A percentile compares a stretch with the other conserved stretches of the same genome.
These are phyloP conservation scores for Oceanodroma leucorhoa DNA, from an alignment of 2,797 vertebrate species.

Conservation along the genomic window DNA sequence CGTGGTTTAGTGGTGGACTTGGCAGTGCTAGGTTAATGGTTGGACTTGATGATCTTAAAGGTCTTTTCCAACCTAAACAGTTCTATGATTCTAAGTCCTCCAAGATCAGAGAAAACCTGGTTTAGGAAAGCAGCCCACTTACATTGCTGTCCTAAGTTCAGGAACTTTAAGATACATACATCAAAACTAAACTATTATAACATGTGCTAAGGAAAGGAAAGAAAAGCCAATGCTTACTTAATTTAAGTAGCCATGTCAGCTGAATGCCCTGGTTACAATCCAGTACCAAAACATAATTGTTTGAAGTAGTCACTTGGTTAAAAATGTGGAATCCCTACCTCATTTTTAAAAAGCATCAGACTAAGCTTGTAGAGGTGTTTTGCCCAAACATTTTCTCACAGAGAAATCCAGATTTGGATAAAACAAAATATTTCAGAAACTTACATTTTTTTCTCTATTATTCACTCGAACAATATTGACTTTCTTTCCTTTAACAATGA, in stretches of 20 bases:
- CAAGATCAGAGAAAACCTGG: neutral
- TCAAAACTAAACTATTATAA: neutral
- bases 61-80: neutral
- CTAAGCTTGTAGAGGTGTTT: neutral
- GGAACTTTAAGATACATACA: neutral
- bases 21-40: neutral
- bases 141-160: neutral
- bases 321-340: neutral
- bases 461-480: neutral
- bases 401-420: neutral
- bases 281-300: neutral
- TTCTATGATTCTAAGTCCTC: neutral
- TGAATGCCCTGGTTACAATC: neutral
- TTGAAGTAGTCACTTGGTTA: neutral
- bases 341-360: neutral
- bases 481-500: neutral
- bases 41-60: neutral
- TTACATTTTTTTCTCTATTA: fast-evolving
- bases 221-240: neutral
- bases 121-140: neutral
- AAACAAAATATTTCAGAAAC: neutral
- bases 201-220: neutral
- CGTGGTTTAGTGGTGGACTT: neutral
- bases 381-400: neutral
- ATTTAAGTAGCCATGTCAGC: neutral